Evolutionary conservation across 2,113 vertebrate species (phyloP).

Genomic region (Telmatochromis bifrenatus): DNA sequence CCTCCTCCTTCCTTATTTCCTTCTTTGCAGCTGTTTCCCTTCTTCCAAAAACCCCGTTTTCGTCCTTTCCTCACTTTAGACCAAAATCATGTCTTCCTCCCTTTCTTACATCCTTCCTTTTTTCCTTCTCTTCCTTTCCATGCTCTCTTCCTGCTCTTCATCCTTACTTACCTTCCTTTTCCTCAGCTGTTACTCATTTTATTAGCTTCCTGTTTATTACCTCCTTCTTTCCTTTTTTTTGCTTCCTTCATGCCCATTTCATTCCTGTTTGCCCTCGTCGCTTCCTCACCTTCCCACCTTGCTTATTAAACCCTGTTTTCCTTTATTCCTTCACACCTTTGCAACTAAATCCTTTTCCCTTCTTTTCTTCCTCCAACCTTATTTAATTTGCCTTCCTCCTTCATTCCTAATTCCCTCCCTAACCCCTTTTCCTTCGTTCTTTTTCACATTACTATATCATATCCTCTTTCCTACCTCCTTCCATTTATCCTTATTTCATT

Average conservation of each 20-base stretch:
- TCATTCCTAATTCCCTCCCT: not conserved
- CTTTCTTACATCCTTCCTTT: not conserved
- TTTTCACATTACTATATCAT: too few species aligned
- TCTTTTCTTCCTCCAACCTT: not conserved
- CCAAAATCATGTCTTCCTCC: not conserved
- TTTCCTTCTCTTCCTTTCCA: not conserved
- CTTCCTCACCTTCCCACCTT: not conserved
- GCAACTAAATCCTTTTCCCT: not conserved
- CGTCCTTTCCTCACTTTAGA: not conserved
- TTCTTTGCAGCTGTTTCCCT: not conserved
- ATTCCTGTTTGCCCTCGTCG: accelerated
- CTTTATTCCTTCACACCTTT: not conserved
- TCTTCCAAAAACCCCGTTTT: not conserved
- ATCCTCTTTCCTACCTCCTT: not conserved
- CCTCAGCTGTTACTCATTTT: not conserved
- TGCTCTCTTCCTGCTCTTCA: not conserved
- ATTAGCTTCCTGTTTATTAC: not conserved
- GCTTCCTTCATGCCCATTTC: not conserved
- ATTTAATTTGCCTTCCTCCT: not conserved
- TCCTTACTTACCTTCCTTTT: not conserved
- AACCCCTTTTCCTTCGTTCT: not conserved
- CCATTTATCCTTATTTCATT: not conserved
- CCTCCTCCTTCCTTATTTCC: not conserved
- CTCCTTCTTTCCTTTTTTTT: not conserved
- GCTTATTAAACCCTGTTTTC: not conserved